phyloP scores from a whole-genome alignment of 92 coral and sea anemone genomes.

The Scolanthus callimorphus region DNA sequence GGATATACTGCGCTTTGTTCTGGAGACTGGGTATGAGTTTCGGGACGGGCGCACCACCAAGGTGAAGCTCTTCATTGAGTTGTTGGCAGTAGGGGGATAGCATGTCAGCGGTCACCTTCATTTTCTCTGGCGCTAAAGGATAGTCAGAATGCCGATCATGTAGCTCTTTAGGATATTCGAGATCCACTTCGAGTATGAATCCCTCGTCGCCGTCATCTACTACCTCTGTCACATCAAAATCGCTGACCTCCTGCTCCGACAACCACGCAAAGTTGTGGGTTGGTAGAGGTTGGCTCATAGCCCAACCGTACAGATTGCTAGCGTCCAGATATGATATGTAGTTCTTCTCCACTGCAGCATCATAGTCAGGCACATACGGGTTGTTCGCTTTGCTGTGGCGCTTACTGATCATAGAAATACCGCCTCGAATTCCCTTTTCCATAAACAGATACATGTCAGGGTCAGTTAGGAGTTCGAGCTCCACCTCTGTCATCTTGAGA shows the following conservation, averaged over 20 bases:
- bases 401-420: slow-evolving; percentile 32
- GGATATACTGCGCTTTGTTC: too few species aligned
- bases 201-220: too few species aligned
- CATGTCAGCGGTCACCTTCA: slow-evolving; percentile 23
- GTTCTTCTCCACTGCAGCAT: background rate
- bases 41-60: too few species aligned
- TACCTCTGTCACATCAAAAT: slow-evolving; percentile 14
- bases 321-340: slow-evolving; percentile 22
- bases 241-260: slow-evolving; percentile 10
- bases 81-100: slow-evolving; percentile 23
- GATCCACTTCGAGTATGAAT: too few species aligned
- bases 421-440: slow-evolving; percentile 31
- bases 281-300: slow-evolving; percentile 25
- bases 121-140: slow-evolving; percentile 32
- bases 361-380: slow-evolving; percentile 25
- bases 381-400: slow-evolving; percentile 34
- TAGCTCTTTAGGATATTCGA: slow-evolving; percentile 17
- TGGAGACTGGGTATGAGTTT: slow-evolving; percentile 24
- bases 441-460: slow-evolving; percentile 33
- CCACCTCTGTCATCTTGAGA: slow-evolving; percentile 44
- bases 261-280: slow-evolving; percentile 17
- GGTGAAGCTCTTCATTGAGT: too few species aligned
- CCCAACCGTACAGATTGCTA: slow-evolving; percentile 41
- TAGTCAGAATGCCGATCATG: slow-evolving; percentile 25
- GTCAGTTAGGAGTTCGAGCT: slow-evolving; percentile 26